Conservation (phyloP, 2,888 invertebrate genomes). For the Clanis bilineata region DNA sequence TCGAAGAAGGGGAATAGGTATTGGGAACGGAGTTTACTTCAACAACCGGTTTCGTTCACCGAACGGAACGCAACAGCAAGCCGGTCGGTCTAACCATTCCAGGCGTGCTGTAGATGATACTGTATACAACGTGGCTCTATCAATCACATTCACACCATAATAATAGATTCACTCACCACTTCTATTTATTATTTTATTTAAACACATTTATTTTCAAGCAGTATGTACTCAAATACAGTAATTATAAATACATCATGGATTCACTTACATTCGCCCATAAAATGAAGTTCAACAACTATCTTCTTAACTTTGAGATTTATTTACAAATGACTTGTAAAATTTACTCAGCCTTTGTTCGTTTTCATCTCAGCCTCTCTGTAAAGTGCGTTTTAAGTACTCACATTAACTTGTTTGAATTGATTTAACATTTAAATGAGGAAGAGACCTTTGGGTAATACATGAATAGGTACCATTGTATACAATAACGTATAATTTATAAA, state of each 20-base stretch:
- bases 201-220: background rate
- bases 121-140: too few relatives aligned
- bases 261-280: background rate
- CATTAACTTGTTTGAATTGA: constrained; percentile 7
- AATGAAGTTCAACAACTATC: constrained; percentile 1
- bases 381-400: constrained; percentile 6
- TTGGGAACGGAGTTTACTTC: too few relatives aligned
- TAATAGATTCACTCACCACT: too few relatives aligned
- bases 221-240: background rate
- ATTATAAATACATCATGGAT: background rate
- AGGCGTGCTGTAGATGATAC: too few relatives aligned
- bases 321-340: constrained; percentile 8
- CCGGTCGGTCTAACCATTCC: too few relatives aligned
- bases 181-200: too few relatives aligned
- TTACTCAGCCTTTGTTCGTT: constrained; percentile 5
- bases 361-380: background rate
- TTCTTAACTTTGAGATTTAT: background rate
- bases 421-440: constrained; percentile 11
- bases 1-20: too few relatives aligned
- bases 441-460: background rate
- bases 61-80: too few relatives aligned
- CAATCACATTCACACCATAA: too few relatives aligned
- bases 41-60: too few relatives aligned
- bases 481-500: background rate
- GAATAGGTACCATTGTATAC: background rate